Evolutionary conservation across 2,797 vertebrate genomes (phyloP).

Genomic region (Sebastes umbrosus): DNA sequence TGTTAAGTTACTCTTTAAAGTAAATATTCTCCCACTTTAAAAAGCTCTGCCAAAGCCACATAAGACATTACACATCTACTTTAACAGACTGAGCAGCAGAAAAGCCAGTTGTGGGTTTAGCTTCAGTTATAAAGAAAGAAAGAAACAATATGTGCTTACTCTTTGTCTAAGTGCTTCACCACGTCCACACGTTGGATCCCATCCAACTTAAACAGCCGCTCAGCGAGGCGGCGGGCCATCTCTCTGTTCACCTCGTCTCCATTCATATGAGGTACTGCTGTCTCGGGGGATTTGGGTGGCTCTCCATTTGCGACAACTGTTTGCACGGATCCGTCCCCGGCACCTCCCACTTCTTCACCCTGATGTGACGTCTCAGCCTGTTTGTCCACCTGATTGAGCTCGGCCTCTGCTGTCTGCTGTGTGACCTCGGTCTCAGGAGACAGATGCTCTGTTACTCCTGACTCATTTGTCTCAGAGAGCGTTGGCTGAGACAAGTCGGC

Average conservation of each 20-base stretch:
- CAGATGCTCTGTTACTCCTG: slow-evolving; percentile 40
- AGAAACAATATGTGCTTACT: slow-evolving; percentile 78
- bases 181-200: slow-evolving; percentile 87
- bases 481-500: background rate
- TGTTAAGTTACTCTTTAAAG: background rate
- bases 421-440: slow-evolving; percentile 21
- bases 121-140: background rate
- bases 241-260: slow-evolving; percentile 73
- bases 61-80: background rate
- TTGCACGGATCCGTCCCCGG: background rate
- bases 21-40: too few relatives aligned
- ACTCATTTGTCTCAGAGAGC: slow-evolving; percentile 36
- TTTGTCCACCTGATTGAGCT: slow-evolving; percentile 9
- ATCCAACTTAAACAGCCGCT: slow-evolving; percentile 85
- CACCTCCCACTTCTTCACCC: background rate
- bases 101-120: background rate
- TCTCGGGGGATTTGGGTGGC: slow-evolving; percentile 23
- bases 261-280: slow-evolving; percentile 50
- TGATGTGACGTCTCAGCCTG: background rate
- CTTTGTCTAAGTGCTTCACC: slow-evolving; percentile 90
- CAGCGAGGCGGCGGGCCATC: slow-evolving; percentile 78
- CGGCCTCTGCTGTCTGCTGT: background rate
- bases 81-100: background rate
- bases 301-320: slow-evolving; percentile 42
- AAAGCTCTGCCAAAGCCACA: too few relatives aligned